Base-by-base conservation (phyloP, 2,113 vertebrate genomes). In the Pomatostomus ruficeps region DNA sequence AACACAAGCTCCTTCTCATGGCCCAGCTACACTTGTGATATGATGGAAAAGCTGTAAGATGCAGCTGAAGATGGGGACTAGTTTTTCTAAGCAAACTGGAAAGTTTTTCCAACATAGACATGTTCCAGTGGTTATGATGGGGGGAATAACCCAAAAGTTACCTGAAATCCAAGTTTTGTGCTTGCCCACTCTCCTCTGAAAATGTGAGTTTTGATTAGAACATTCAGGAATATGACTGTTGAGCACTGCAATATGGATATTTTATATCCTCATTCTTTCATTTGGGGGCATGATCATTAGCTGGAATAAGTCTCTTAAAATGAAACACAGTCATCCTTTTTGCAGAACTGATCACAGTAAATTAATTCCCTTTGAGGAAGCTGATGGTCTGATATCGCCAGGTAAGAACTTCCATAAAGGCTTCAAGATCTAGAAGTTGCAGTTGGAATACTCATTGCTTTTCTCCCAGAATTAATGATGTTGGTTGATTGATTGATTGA, bases 201-300 rank as follows among this genome's bases (percentile, higher is more conserved):
- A 81, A 52, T 46, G 18, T 42, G 35, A 79, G 17, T 25, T 91
- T 93, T 84, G 20, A 42, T 68, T 79, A 55, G 29, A 73, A 52
- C 70, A 55, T 25, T 55, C 19, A 73, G 9, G 12, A n/a, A 14
- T 31, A 31, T 57, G 15, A n/a, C 17, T 83, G 3, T 35, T 66
- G 26, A 46, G 7, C 15, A 23, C 25, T 54, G 11, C 35, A 49
- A 49, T 48, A 58, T 36, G 17, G 6, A 20, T 58, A 45, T 45
- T 78, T 74, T 0, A 0, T 61, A 19, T 74, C 35, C 10, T 63
- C 3, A 19, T 76, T 55, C 11, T 52, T 78, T 71, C 42, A 6
- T 51, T 19, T 7, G 12, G 33, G 16, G 15, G 1, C 33, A 67
- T 31, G 38, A 66, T 73, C 31, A 46, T 43, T 59, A 88, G 17